These are phyloP conservation scores for Syngnathus scovelli DNA, from an alignment of 2,113 vertebrate species.

Conservation along the genomic window DNA sequence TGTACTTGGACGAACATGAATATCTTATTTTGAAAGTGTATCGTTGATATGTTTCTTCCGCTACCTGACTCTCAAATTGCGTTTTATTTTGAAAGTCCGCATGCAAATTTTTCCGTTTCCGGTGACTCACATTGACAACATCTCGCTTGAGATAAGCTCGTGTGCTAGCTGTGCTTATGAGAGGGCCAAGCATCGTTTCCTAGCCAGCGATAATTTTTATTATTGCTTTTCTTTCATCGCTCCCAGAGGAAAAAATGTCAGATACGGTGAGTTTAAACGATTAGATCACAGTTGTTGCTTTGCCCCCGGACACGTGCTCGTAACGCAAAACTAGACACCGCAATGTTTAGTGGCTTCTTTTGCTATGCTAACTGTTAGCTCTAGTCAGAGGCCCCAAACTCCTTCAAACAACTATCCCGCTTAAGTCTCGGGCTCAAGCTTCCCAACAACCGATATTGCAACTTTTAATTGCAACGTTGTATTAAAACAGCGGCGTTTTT, in stretches of 20 bases:
- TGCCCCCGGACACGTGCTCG: fast-evolving
- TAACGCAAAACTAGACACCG: fast-evolving
- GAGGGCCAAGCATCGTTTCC: neutral
- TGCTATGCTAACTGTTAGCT: conserved; percentile 48
- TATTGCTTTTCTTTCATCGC: neutral
- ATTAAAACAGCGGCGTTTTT: neutral
- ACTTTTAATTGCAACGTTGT: neutral
- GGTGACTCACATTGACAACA: conserved; percentile 40
- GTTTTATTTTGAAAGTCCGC: conserved; percentile 21
- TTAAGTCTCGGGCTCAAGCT: neutral
- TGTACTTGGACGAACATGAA: neutral
- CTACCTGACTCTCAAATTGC: neutral
- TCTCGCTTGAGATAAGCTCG: neutral
- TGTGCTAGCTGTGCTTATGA: neutral
- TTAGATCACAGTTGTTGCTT: neutral
- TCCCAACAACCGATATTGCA: too few relatives aligned
- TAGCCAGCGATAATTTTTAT: conserved; percentile 26
- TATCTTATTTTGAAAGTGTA: conserved; percentile 21
- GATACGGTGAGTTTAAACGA: conserved; percentile 62
- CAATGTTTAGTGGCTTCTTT: neutral
- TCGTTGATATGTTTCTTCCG: neutral
- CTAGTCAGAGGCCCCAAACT: conserved; percentile 35
- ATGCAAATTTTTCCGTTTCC: conserved; percentile 24
- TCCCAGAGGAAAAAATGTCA: conserved; percentile 60
- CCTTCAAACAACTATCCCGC: conserved; percentile 4